Evolutionary conservation across 2,888 invertebrate genomes (phyloP), one percentile per base, ranked within the genome.

Genomic region (Drosophila histrio): DNA sequence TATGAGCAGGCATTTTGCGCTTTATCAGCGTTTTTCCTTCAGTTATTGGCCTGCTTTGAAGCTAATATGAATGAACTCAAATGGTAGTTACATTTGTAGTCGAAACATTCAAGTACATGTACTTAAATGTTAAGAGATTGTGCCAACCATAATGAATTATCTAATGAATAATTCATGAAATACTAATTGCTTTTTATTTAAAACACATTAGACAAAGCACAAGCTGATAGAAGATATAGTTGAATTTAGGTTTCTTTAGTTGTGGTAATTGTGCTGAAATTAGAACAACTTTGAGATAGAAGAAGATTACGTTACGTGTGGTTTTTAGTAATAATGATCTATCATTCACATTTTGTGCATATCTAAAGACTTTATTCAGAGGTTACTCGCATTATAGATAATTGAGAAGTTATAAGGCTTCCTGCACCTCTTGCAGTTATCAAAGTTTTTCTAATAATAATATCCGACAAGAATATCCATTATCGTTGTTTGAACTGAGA

Each of bases 1-100:
- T 71, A 79, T 68, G 69, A 43, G 32, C 50, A 34, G 53, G 53
- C 60, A 65, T 57, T 77, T 73, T 41, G 26, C 47, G 67, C 81
- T 74, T 70, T 81, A 77, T 80, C 84, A 69, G 73, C 57, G 21
- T 49, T 70, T 62, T 67, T 34, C 54, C 3, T 21, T 7, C 7
- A 15, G 2, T 72, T 64, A 57, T 52, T 53, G 49, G 57, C 30
- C 38, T 26, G 46, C 22, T 50, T 58, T 58, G 52, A 54, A 41
- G 53, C 59, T 24, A 49, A 46, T 53, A 68, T 67, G 21, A 64
- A 57, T 63, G 52, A 53, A 72, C 24, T 11, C 11, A 17, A 50
- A 63, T 36, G 32, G 6, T 32, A 52, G 43, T 22, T 24, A 36
- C 32, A 38, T 28, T 13, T 50, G 21, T 7, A n/a, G 30, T n/a